Base-by-base conservation (phyloP, 2,888 invertebrate species). In the Sthenelais limicola region DNA sequence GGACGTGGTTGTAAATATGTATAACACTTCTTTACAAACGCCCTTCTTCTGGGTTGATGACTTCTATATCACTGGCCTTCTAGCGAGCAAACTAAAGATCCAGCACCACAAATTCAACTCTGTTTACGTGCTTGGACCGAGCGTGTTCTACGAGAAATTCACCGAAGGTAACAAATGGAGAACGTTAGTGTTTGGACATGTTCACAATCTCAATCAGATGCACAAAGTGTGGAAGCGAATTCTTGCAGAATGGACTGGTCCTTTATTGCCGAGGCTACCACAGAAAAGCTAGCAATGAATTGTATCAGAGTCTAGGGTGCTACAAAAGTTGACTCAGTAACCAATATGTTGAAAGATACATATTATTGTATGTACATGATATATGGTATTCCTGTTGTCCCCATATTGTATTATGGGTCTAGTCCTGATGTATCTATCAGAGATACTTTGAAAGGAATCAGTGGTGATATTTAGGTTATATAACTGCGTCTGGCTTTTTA, bases 1-100 rank as follows among this genome's bases (percentile, higher is more conserved):
- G 0, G 88, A 90, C 76, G 90, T 92, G 1, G 92, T 92, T 0
- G 83, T 84, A 24, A 88, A 88, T 26, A 83, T 96, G 67, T 89
- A 91, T 28, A 83, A 89, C 2, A 90, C 90, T 58, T 92, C 92
- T 0, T 91, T 92, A 80, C 88, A 86, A 7, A 87, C 91, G n/a
- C 89, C 90, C 24, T 93, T 92, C 81, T 96, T 97, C 88, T 97
- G 96, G 96, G 95, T 97, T 74, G 96, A 97, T 83, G 96, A 97
- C 85, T 92, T 94, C 54, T 93, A 92, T 85, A 88, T 96, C 0
- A 96, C 96, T 0, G 96, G 96, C 0, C 89, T 94, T 66, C 87
- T 96, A n/a, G 83, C 84, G 0, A 77, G 81, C 52, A 79, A 78
- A 28, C 73, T 85, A n/a, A 80, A 80, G 9, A 75, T 84, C 15